Base-by-base conservation (phyloP, 1,140 invertebrate species). In the Lepidotrigona ventralis region DNA sequence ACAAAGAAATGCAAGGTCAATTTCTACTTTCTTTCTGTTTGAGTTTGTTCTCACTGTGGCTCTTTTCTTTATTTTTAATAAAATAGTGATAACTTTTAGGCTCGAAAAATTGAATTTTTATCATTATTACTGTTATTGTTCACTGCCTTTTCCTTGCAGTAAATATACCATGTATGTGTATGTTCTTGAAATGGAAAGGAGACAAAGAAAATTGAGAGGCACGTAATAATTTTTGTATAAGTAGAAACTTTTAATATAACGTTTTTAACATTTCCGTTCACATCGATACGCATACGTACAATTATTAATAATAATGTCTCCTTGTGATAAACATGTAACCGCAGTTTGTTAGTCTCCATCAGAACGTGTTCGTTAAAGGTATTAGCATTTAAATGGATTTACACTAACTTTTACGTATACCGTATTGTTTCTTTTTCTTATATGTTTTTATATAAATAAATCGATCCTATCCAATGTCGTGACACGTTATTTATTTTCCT, bases 331-430 rank as follows among this genome's bases (percentile, higher is more conserved):
- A 86, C 78, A 85, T 80, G 89, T 92, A 93, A 92, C 91, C 90
- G 90, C 86, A 92, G 90, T 86, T 91, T 92, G 92, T 93, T 94
- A 94, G 93, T 94, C 84, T 90, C 71, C 83, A 83, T 90, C 89
- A 90, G 86, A 89, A 92, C 82, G 68, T 90, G 91, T 87, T 91
- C 86, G 73, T 89, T 92, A 93, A 78, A 91, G 85, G 92, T 63
- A 46, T 93, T 90, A 93, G 89, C 91, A 83, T 91, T 87, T 80
- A 88, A 89, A 81, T 51, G 70, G 64, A 88, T 82, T 77, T 83
- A 83, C 81, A 85, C 79, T 79, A 86, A 63, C 60, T 83, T 74
- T 51, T 75, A 68, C 73, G 76, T 82, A 64, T 60, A 84, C 82
- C 77, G 82, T 80, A 73, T 83, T 33, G 75, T 81, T 77, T 66